A percentile compares a stretch with the other conserved stretches of the same genome.
These are phyloP conservation scores for Ursus arctos DNA, from an alignment of 2,113 vertebrate genomes.

Conservation along the genomic window DNA sequence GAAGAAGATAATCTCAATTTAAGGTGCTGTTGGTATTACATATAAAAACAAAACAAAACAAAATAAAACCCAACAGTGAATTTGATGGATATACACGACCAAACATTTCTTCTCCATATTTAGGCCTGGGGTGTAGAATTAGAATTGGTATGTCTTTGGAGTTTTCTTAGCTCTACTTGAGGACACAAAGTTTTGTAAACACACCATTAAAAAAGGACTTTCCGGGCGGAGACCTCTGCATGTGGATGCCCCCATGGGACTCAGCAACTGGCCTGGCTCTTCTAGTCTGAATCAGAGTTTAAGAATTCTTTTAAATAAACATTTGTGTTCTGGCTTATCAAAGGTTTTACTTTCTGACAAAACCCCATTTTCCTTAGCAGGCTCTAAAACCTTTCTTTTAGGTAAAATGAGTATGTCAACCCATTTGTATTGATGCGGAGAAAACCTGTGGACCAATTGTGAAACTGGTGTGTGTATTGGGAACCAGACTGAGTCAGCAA, in stretches of 20 bases:
- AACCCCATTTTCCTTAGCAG: not conserved
- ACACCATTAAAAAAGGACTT: conserved; percentile 42
- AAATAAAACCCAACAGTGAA: not conserved
- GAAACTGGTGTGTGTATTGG: not conserved
- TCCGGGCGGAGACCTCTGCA: not conserved
- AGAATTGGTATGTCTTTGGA: conserved; percentile 4
- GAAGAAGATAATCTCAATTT: not conserved
- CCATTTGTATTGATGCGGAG: not conserved
- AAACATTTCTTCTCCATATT: conserved; percentile 32
- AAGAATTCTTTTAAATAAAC: conserved; percentile 71
- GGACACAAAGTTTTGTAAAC: conserved; percentile 69
- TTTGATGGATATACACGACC: not conserved
- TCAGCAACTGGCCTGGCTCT: not conserved
- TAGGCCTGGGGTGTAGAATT: conserved; percentile 18
- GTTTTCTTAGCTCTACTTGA: conserved; percentile 58
- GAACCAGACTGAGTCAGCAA: not conserved
- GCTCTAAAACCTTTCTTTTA: conserved; percentile 13
- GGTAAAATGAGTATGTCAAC: not conserved
- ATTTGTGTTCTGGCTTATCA: conserved; percentile 29
- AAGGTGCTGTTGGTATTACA: too few relatives aligned
- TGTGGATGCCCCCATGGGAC: not conserved
- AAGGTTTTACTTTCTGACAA: conserved; percentile 6
- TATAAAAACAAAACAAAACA: not conserved
- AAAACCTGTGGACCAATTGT: not conserved
- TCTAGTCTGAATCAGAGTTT: conserved; percentile 27